Conservation (phyloP, 1,140 invertebrate species). For the Pseudomyrmex flavicornis region DNA sequence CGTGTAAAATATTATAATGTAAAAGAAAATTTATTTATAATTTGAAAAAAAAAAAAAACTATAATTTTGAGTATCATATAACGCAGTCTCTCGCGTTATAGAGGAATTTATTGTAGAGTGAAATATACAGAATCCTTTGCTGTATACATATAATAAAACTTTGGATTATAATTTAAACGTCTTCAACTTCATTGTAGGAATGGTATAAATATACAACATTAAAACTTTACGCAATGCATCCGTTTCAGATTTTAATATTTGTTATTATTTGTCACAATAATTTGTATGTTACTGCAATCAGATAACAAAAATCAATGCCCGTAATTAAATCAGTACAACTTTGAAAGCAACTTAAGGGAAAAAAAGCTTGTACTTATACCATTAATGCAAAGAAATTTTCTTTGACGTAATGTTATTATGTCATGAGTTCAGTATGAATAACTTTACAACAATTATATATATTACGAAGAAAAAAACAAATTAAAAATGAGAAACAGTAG, state of each 20-base stretch:
- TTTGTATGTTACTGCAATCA: neutral
- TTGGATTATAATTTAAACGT: slow-evolving; percentile 72
- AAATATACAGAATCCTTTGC: slow-evolving; percentile 61
- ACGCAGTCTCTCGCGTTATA: too few species aligned
- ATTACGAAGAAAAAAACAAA: slow-evolving; percentile 36
- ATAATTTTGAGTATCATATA: too few species aligned
- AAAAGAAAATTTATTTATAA: too few species aligned
- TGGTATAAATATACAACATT: slow-evolving; percentile 74
- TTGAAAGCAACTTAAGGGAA: slow-evolving; percentile 35
- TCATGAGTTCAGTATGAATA: slow-evolving; percentile 56
- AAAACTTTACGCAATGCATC: slow-evolving; percentile 36
- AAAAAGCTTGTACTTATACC: slow-evolving; percentile 65
- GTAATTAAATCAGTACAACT: slow-evolving; percentile 30
- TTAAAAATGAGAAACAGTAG: neutral
- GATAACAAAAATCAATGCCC: neutral
- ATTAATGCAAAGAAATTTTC: slow-evolving; percentile 75
- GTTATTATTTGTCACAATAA: slow-evolving; percentile 8
- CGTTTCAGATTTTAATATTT: neutral
- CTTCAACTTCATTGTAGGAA: slow-evolving; percentile 77
- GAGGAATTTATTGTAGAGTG: too few species aligned
- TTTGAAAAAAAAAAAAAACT: too few species aligned
- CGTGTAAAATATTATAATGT: too few species aligned
- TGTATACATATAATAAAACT: slow-evolving; percentile 70
- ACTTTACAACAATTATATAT: slow-evolving; percentile 26
- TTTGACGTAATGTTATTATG: slow-evolving; percentile 54